phyloP scores from a whole-genome alignment of 2,113 vertebrate species.

The Cygnus buccinator region DNA sequence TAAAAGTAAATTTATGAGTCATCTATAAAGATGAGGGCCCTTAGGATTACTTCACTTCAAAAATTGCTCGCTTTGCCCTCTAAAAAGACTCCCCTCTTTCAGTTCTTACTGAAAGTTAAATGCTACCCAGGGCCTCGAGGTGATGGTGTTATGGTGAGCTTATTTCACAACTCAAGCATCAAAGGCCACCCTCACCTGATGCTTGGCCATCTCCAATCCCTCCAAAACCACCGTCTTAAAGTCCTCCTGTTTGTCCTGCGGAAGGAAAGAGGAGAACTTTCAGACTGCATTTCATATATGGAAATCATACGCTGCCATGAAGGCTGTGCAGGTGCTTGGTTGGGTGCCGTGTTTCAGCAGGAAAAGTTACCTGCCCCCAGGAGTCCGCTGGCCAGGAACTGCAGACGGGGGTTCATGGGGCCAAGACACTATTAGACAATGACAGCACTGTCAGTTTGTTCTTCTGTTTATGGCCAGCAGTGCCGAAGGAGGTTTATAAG shows the following conservation, averaged over 20 bases:
- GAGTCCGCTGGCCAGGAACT: neutral
- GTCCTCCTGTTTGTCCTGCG: constrained; percentile 81
- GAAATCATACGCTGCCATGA: constrained; percentile 61
- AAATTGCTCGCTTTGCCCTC: neutral
- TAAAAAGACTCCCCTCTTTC: constrained; percentile 1
- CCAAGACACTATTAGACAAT: neutral
- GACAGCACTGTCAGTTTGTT: neutral
- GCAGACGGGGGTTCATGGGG: neutral
- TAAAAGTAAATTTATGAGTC: neutral
- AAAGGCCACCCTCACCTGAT: constrained; percentile 81
- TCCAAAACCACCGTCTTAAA: constrained; percentile 81
- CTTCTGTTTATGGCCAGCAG: neutral
- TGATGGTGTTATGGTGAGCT: constrained; percentile 40
- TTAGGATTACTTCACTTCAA: neutral
- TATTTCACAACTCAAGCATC: constrained; percentile 74
- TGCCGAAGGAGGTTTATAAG: neutral
- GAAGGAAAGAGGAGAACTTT: constrained; percentile 83
- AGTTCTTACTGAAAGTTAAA: constrained; percentile 42
- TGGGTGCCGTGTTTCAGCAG: neutral
- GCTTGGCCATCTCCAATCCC: constrained; percentile 81
- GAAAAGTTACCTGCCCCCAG: neutral
- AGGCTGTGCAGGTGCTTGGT: constrained; percentile 60
- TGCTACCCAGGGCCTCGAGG: constrained; percentile 28
- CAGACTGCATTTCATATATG: constrained; percentile 68
- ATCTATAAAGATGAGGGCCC: neutral